These are phyloP conservation scores for Ashinkailepas kermadecensis DNA, from an alignment of 2,888 invertebrate species.

Conservation along the genomic window DNA sequence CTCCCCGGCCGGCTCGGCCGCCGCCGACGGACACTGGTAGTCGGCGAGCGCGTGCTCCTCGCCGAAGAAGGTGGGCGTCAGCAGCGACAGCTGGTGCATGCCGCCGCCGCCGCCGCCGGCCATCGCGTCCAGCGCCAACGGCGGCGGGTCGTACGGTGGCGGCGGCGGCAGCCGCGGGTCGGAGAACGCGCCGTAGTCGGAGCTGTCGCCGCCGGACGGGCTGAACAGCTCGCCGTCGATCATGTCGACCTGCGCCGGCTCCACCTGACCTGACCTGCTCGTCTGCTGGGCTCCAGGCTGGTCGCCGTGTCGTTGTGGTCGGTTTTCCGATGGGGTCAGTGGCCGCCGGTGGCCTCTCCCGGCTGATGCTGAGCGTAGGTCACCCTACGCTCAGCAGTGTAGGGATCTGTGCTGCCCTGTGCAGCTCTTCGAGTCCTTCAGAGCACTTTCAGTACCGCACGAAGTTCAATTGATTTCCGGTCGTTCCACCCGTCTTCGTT, in stretches of 20 bases:
- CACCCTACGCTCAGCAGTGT: no score
- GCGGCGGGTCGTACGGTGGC: background rate
- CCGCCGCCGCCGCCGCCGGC: background rate
- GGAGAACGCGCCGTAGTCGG: conserved; percentile 18
- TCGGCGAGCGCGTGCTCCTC: background rate
- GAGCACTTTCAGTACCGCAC: no score
- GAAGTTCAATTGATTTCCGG: no score
- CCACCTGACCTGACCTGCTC: no score
- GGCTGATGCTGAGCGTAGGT: no score
- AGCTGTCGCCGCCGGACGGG: conserved; percentile 19
- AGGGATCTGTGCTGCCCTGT: no score
- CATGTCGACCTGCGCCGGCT: background rate
- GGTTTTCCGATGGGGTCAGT: no score
- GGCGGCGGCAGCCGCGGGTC: conserved; percentile 17
- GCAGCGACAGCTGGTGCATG: background rate
- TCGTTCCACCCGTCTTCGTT: no score
- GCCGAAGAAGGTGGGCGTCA: background rate
- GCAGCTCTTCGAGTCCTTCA: no score
- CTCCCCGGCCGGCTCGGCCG: conserved; percentile 26
- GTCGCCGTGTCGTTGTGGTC: no score
- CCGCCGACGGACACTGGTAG: conserved; percentile 23
- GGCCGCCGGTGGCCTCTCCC: background rate
- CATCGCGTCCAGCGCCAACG: background rate
- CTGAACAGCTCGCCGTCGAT: background rate
- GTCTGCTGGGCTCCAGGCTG: no score